Base-by-base conservation (phyloP, 2,113 vertebrate genomes). In the Calyptommatus sinebrachiatus region DNA sequence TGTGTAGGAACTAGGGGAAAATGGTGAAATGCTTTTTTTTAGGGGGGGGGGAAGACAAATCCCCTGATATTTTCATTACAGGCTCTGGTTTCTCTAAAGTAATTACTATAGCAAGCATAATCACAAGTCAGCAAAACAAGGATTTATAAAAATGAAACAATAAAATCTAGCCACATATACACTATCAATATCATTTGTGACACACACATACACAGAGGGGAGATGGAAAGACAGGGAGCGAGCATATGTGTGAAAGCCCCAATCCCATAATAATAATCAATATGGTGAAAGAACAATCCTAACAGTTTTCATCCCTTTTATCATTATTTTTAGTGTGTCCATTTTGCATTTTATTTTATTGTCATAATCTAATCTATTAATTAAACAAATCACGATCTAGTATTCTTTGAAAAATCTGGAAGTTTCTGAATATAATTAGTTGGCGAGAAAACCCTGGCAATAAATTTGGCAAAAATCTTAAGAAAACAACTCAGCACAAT, bases 1-100 rank as follows among this genome's bases (percentile, higher is more conserved):
- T 85, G 5, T 85, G n/a, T n/a, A n/a, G n/a, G n/a, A 84, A 88
- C 83, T 82, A 73, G 69, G 65, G 89, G 80, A 83, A 79, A 0
- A 82, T 12, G 3, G 14, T 83, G 53, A 41, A 67, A 48, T n/a
- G 31, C 72, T 68, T 76, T 68, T 68, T 75, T 46, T 14, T 50
- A 57, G 1, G 62, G 50, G 66, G 50, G 57, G 48, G 45, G 26
- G 79, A 26, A 82, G 28, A 76, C 35, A 41, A 41, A 2, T 41
- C 35, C 35, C 2, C 31, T 46, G 77, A 48, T 74, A 79, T n/a
- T 80, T 68, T 57, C 76, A 84, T 77, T 77, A 71, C 76, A 85
- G 0, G 73, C 67, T 48, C 29, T 20, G 70, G 5, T 71, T 46
- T 78, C 31, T 66, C 35, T 66, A 29, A 73, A 29, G 22, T 66